Percentiles rank a stretch among this genome's conserved stretches.
phyloP scores from a whole-genome alignment of 2,113 vertebrate genomes.

The Nerophis lumbriciformis region DNA sequence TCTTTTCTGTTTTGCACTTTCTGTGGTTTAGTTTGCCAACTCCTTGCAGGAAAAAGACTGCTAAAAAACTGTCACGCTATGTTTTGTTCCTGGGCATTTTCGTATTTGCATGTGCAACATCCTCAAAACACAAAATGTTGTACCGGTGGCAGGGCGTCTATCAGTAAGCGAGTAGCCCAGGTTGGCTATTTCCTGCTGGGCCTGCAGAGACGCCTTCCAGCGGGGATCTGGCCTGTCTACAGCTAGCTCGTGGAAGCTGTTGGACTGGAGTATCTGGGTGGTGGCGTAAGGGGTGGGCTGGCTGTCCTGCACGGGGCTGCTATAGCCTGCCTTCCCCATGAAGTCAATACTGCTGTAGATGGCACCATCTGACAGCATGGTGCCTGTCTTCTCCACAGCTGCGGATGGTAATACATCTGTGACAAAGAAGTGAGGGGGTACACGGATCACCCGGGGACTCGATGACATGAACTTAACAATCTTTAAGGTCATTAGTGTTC shows the following conservation, averaged over 20 bases:
- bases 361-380: slow-evolving; percentile 94
- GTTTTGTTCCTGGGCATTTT: neutral
- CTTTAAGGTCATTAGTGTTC: slow-evolving; percentile 68
- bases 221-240: slow-evolving; percentile 90
- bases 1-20: slow-evolving; percentile 27
- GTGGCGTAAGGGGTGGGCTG: slow-evolving; percentile 93
- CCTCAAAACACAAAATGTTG: neutral
- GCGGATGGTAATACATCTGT: slow-evolving; percentile 84
- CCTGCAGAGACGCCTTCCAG: slow-evolving; percentile 91
- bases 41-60: slow-evolving; percentile 8
- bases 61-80: neutral
- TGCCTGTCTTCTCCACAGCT: slow-evolving; percentile 88
- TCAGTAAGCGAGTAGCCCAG: slow-evolving; percentile 90
- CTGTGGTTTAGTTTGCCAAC: slow-evolving; percentile 17
- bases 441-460: slow-evolving; percentile 42
- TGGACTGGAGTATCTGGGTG: slow-evolving; percentile 92
- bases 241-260: slow-evolving; percentile 91
- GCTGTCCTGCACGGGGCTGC: slow-evolving; percentile 82
- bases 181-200: slow-evolving; percentile 86
- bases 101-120: neutral
- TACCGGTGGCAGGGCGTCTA: slow-evolving; percentile 87
- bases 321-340: slow-evolving; percentile 88
- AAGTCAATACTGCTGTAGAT: slow-evolving; percentile 98
- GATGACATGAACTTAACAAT: slow-evolving; percentile 56
- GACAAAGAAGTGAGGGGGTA: slow-evolving; percentile 34